Base-by-base conservation (phyloP, 1,140 invertebrate genomes). In the Aplysia californica region DNA sequence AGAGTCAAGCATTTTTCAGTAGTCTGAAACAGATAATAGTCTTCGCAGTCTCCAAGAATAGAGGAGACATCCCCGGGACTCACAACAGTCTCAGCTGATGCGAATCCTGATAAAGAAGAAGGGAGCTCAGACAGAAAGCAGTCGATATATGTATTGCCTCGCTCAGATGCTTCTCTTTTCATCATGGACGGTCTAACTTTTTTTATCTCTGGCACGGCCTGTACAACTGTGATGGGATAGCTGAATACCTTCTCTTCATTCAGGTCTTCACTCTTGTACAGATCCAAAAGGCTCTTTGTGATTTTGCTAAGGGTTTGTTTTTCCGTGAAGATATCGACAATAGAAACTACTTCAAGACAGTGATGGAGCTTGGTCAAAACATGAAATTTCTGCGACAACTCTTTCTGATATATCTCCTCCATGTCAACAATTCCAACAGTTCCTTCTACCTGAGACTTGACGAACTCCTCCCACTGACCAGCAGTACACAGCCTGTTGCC, bases 291-390 rank as follows among this genome's bases (percentile, higher is more conserved):
- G 33, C 31, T 6, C n/a, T 38, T 61, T 29, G 56, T 38, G 41
- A 73, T 29, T 6, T 3, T 50, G 1, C 10, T 5, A 2, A 73
- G 35, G 18, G 59, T 36, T 41, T 61, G 58, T 20, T 31, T 59
- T 50, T 73, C 70, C 21, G 70, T 73, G 56, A 61, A 61, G 21
- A 41, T 26, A 39, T 73, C 70, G n/a, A 61, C 56, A 10, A 73
- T n/a, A 15, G 55, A 50, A 6, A 61, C 29, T n/a, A 73, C 3
- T 15, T 73, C 70, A 15, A 73, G 26, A 26, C 70, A 73, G 36
- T 61, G 56, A 39, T 73, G 70, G 2, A 73, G 56, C 23, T 73
- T 73, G 26, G 3, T 61, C 23, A 73, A 18, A 38, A 41, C 41
- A 23, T 61, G n/a, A 38, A n/a, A 59, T 35, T 59, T 55, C n/a